These are phyloP conservation scores for Phortica variegata DNA, from an alignment of 1,140 invertebrate species.

Conservation along the genomic window DNA sequence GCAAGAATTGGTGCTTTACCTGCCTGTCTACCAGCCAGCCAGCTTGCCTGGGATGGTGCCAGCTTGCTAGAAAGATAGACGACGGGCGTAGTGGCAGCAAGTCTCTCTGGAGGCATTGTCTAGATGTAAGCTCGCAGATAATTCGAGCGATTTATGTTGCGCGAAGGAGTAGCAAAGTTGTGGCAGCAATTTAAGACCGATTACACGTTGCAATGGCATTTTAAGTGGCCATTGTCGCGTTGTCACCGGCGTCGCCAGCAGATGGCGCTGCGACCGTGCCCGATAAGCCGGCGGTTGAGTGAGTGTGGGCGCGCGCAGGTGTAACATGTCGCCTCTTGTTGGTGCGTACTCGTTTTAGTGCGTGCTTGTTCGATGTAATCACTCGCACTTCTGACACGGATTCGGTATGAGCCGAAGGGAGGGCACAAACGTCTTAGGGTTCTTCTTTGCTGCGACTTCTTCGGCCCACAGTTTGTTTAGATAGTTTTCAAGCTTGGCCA, in stretches of 20 bases:
- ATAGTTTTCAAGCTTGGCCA: constrained; percentile 34
- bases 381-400: constrained; percentile 10
- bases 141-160: constrained; percentile 45
- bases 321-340: too few species aligned
- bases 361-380: neutral
- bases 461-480: constrained; percentile 37
- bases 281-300: neutral
- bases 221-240: constrained; percentile 52
- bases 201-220: constrained; percentile 49
- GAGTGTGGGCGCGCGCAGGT: constrained; percentile 39
- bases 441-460: constrained; percentile 29
- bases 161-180: constrained; percentile 13
- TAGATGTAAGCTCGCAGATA: constrained; percentile 45
- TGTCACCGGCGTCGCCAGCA: constrained; percentile 26
- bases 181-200: constrained; percentile 47
- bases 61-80: too few species aligned
- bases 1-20: constrained; percentile 9
- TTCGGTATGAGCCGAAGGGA: constrained; percentile 1
- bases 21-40: neutral
- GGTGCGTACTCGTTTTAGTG: neutral
- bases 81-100: too few species aligned
- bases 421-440: constrained; percentile 17
- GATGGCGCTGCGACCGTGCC: constrained; percentile 31
- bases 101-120: neutral
- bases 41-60: neutral